Base-by-base conservation (phyloP, 2,888 invertebrate genomes). In the Amblyjoppa fuscipennis region DNA sequence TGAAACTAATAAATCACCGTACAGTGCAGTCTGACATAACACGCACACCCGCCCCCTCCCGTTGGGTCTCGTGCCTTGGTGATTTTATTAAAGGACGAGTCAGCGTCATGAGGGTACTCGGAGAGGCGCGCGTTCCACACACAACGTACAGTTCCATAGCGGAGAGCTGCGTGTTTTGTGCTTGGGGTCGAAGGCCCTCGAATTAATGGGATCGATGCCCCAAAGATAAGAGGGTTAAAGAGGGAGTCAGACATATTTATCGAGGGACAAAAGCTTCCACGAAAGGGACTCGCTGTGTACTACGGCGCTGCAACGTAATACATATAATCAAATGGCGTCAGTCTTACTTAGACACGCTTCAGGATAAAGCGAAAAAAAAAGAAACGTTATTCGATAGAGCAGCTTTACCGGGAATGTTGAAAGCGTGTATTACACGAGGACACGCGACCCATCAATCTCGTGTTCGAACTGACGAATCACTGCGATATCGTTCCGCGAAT, bases 141-240 rank as follows among this genome's bases (percentile, higher is more conserved):
- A 68, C 41, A 56, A 59, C 53, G 34, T 2, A 45, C 45, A 28
- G 20, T 75, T 75, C 13, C 13, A 69, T 59, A 25, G 28, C 13
- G 13, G 13, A n/a, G 70, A n/a, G 70, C 45, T 83, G 78, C 69
- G 69, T 83, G 74, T 45, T 61, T 69, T 49, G 34, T 64, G 71
- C 61, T 31, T 71, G 85, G 69, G 82, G 79, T 75, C 61, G 78
- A 70, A 83, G 81, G 78, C 68, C 85, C 74, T 85, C 56, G 83
- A 89, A 89, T 89, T 88, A 87, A 88, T 89, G 81, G 78, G 85
- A 89, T 88, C 85, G 87, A 88, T 88, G 84, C 66, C 79, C 84
- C 78, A 68, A n/a, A 81, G 88, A 87, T 89, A 89, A 89, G 81
- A 53, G 83, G 84, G 76, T 88, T 84, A 87, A 87, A 81, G 79